Conservation (phyloP, 2,797 vertebrate genomes). For the Acanthurus lineatus region DNA sequence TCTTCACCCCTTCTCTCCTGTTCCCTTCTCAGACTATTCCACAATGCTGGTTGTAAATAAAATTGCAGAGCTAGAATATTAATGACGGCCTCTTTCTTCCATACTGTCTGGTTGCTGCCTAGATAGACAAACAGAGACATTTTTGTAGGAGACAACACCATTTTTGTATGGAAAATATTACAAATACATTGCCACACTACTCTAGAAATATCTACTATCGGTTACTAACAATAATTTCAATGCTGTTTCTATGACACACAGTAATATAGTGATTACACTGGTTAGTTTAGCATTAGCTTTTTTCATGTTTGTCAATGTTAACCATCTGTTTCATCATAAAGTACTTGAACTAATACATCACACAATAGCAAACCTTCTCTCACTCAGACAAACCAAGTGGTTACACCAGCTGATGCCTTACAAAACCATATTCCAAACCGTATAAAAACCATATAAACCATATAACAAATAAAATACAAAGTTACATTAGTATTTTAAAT, state of each 20-base stretch:
- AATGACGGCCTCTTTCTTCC: constrained; percentile 65
- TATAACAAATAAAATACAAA: too few relatives aligned
- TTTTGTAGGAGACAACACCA: constrained; percentile 45
- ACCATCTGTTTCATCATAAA: not conserved
- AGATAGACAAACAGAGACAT: constrained; percentile 32
- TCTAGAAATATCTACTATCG: not conserved
- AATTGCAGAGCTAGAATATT: constrained; percentile 74
- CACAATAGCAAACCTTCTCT: constrained; percentile 88
- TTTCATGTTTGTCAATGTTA: not conserved
- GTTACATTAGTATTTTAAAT: constrained; percentile 10
- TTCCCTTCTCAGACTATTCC: constrained; percentile 55
- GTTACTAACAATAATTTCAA: constrained; percentile 18
- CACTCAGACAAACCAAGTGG: constrained; percentile 80
- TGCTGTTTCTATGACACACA: constrained; percentile 10
- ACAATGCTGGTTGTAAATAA: constrained; percentile 68
- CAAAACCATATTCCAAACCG: not conserved
- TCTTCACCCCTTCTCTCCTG: constrained; percentile 13
- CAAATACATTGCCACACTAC: constrained; percentile 11
- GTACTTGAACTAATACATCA: not conserved
- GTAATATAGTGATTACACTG: not conserved
- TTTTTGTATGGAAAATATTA: constrained; percentile 8
- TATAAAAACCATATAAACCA: too few relatives aligned
- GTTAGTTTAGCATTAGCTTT: constrained; percentile 16
- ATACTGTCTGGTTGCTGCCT: constrained; percentile 51
- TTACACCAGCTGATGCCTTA: not conserved